phyloP scores from a whole-genome alignment of 2,888 invertebrate genomes.

The Lithodes maja region DNA sequence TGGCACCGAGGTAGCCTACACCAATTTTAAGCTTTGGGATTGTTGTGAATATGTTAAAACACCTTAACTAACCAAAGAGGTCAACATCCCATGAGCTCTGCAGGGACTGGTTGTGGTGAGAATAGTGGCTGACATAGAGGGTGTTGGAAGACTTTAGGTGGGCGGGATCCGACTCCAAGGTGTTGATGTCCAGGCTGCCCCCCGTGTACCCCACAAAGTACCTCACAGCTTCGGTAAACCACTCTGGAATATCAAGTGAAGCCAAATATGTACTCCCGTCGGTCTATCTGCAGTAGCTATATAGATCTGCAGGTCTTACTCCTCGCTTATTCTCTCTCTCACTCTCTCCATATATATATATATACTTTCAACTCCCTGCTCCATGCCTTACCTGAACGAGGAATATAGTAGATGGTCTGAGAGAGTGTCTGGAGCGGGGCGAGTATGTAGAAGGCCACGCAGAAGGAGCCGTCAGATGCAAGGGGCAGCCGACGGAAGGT shows the following conservation, averaged over 20 bases:
- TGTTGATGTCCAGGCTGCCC: background rate
- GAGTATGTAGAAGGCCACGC: conserved; percentile 23
- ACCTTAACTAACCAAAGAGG: no score
- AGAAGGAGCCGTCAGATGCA: background rate
- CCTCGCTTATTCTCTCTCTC: no score
- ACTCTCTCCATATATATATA: no score
- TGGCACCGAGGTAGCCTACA: no score
- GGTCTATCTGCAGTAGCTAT: no score
- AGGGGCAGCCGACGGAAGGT: background rate
- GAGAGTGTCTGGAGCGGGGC: background rate
- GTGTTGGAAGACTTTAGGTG: background rate
- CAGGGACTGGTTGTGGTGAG: background rate
- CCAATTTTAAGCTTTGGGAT: no score
- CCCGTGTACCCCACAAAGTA: background rate
- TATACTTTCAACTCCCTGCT: no score
- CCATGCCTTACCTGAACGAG: conserved; percentile 5
- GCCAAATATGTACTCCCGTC: no score
- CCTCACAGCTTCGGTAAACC: background rate
- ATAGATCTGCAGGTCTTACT: no score
- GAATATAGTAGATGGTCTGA: background rate
- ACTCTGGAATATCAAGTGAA: background rate
- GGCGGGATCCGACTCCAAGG: background rate
- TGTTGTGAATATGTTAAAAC: no score
- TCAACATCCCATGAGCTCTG: no score
- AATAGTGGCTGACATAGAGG: conserved; percentile 4